phyloP scores from a whole-genome alignment of 2,797 vertebrate genomes.

The Rhincodon typus region DNA sequence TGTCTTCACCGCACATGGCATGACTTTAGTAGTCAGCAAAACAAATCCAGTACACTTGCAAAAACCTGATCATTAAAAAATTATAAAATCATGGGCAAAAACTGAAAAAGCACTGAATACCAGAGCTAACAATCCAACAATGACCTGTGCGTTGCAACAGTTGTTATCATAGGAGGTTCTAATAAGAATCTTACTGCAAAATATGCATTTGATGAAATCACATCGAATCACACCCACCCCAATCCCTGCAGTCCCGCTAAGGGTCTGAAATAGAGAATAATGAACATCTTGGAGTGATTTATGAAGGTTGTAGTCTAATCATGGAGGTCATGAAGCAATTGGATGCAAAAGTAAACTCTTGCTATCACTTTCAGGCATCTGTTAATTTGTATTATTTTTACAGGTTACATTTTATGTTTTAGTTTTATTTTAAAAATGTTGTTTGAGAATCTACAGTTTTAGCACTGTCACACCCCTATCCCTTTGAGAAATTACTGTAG shows the following conservation, averaged over 20 bases:
- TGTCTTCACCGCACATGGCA: background rate
- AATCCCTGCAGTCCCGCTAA: background rate
- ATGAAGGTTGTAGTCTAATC: background rate
- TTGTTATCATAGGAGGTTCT: background rate
- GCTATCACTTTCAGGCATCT: background rate
- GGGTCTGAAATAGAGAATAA: background rate
- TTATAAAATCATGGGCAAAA: background rate
- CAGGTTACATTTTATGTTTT: background rate
- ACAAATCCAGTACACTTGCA: background rate
- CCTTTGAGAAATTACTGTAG: background rate
- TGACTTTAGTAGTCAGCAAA: background rate
- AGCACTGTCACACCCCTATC: background rate
- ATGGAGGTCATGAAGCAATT: background rate
- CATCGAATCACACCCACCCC: background rate
- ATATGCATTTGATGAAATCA: background rate
- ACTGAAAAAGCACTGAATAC: background rate
- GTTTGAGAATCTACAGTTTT: background rate
- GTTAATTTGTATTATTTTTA: background rate
- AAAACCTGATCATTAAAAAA: conserved; percentile 19
- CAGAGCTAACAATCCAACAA: background rate
- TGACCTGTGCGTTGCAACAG: background rate
- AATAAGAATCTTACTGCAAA: background rate
- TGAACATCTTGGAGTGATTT: too few relatives aligned
- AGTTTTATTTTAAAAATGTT: background rate
- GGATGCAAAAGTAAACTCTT: background rate